These are phyloP conservation scores for Eristalis pertinax DNA, from an alignment of 2,888 invertebrate species.

Conservation along the genomic window DNA sequence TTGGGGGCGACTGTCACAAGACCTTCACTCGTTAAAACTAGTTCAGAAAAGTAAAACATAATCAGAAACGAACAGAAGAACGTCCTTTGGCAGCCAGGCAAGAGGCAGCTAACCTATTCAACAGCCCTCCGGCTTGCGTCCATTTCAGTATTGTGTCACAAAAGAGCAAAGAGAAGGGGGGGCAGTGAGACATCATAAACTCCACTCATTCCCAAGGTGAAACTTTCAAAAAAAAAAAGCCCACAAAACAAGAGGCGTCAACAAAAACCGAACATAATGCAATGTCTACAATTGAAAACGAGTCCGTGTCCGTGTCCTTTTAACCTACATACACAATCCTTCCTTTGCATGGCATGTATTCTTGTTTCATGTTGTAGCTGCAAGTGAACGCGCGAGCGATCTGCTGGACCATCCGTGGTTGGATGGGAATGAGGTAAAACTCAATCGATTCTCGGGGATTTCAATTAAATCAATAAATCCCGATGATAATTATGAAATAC, in stretches of 20 bases:
- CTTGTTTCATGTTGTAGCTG: conserved; percentile 2
- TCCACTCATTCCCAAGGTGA: conserved; percentile 50
- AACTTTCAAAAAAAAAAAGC: conserved; percentile 24
- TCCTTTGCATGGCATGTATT: conserved; percentile 17
- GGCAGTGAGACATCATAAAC: conserved; percentile 44
- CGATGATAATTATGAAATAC: conserved; percentile 35
- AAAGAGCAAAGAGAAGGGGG: neutral
- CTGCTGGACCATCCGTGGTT: neutral
- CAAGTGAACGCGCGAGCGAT: neutral
- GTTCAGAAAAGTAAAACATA: neutral
- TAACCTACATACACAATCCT: conserved; percentile 58
- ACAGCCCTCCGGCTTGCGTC: neutral
- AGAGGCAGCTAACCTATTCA: neutral
- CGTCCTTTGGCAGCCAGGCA: neutral
- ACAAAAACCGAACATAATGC: conserved; percentile 36
- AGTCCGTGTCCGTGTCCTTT: conserved; percentile 62
- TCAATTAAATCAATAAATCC: conserved; percentile 41
- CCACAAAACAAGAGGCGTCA: conserved; percentile 40
- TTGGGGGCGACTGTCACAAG: neutral
- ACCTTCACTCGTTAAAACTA: neutral
- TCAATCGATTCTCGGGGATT: conserved; percentile 14
- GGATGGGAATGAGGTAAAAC: neutral
- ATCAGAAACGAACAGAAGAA: neutral
- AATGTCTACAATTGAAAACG: conserved; percentile 53
- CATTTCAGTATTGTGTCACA: neutral